A percentile compares a stretch with the other conserved stretches of the same genome.
Conservation (phyloP, 2,113 vertebrate genomes). For the Pholis gunnellus region DNA sequence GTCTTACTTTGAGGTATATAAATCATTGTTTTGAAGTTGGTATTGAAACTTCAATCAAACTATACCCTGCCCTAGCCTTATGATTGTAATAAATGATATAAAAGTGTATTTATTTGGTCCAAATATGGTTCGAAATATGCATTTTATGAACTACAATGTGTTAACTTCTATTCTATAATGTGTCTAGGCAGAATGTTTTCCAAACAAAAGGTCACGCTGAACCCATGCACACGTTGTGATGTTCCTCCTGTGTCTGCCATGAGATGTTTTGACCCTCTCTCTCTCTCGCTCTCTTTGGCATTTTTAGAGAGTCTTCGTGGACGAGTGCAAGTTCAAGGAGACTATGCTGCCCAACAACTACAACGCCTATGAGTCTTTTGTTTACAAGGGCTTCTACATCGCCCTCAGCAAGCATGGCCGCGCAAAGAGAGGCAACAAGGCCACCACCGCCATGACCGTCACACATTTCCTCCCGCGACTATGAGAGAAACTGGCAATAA, state of each 20-base stretch:
- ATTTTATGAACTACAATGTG: not conserved
- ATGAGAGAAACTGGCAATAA: conserved; percentile 83
- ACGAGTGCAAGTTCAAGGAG: conserved; percentile 97
- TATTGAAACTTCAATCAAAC: not conserved
- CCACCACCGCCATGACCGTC: conserved; percentile 92
- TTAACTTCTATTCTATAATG: not conserved
- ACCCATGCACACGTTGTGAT: conserved; percentile 48
- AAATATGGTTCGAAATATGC: not conserved
- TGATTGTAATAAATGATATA: not conserved
- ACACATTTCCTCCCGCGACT: conserved; percentile 97
- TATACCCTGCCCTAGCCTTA: not conserved
- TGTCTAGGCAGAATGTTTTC: conserved; percentile 42
- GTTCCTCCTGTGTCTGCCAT: conserved; percentile 34
- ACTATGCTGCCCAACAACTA: conserved; percentile 96
- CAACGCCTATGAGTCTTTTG: conserved; percentile 93
- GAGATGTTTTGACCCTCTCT: conserved; percentile 34
- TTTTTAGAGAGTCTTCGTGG: conserved; percentile 89
- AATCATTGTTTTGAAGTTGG: not conserved
- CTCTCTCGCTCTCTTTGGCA: not conserved
- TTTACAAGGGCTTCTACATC: conserved; percentile 90
- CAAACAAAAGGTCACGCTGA: conserved; percentile 59
- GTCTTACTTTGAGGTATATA: not conserved
- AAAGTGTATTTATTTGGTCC: not conserved
- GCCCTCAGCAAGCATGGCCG: conserved; percentile 94
- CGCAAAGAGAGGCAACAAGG: conserved; percentile 92